Percentiles rank a stretch among this genome's conserved stretches.
phyloP scores from a whole-genome alignment of 2,113 vertebrate genomes.

The Pterocles burchelli region DNA sequence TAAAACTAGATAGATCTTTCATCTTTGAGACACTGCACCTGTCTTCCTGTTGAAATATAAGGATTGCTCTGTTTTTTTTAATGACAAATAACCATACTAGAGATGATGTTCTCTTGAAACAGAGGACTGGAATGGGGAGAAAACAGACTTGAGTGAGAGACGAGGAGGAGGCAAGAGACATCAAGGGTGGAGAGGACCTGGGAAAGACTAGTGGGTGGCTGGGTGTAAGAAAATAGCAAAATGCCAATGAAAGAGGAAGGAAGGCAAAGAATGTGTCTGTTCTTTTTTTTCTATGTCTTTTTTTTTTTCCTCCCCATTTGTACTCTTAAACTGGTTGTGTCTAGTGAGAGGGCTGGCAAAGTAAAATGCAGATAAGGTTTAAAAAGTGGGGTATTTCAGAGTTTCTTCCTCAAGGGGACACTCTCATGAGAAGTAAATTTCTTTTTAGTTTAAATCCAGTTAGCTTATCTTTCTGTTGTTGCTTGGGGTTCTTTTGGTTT shows the following conservation, averaged over 20 bases:
- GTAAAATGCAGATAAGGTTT: neutral
- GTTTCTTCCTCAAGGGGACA: neutral
- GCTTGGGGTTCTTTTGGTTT: neutral
- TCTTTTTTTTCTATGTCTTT: no score
- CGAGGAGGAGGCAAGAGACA: no score
- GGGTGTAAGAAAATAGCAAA: neutral
- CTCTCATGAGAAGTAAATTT: neutral
- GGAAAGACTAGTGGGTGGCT: neutral
- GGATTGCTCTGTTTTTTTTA: neutral
- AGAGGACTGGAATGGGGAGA: neutral
- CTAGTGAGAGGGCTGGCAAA: neutral
- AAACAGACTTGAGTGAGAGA: neutral
- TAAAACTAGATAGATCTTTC: neutral
- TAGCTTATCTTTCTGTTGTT: neutral
- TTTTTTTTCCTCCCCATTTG: neutral
- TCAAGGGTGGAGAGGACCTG: neutral
- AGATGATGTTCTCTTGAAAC: neutral
- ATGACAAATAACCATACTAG: neutral
- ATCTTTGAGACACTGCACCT: neutral
- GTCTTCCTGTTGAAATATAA: neutral
- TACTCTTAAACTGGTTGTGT: neutral
- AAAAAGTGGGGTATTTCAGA: neutral
- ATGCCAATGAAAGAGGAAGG: neutral
- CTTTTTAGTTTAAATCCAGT: neutral
- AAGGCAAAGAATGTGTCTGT: neutral